Percentiles rank a stretch among this genome's conserved stretches.
Conservation (phyloP, 2,888 invertebrate genomes). For the Plusia festucae region DNA sequence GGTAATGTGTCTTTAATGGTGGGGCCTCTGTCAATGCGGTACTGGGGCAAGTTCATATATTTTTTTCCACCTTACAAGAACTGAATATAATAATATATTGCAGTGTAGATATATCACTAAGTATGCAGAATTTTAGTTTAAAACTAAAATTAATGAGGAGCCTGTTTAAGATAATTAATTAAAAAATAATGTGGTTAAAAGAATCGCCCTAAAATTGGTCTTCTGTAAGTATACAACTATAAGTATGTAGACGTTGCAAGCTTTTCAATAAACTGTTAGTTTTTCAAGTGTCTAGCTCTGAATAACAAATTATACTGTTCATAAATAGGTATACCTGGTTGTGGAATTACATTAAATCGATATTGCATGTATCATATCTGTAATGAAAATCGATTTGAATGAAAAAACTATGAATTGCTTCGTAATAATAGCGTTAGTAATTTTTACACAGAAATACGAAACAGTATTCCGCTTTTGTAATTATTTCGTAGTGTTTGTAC, state of each 20-base stretch:
- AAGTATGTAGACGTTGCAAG: neutral
- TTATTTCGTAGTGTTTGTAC: neutral
- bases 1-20: too few relatives aligned
- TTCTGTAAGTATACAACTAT: neutral
- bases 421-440: neutral
- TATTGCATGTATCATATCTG: conserved; percentile 5
- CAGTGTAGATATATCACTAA: too few relatives aligned
- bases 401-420: neutral
- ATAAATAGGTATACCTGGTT: neutral
- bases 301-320: neutral
- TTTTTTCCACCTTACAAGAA: neutral
- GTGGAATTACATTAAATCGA: neutral
- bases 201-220: neutral
- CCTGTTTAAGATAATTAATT: too few relatives aligned
- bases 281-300: neutral
- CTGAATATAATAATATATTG: too few relatives aligned
- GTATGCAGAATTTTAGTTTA: too few relatives aligned
- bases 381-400: conserved; percentile 2
- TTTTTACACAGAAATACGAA: conserved; percentile 1
- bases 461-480: neutral
- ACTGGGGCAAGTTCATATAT: neutral
- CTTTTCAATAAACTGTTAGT: too few relatives aligned
- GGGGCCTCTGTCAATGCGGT: neutral
- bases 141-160: too few relatives aligned
- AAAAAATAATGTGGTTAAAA: too few relatives aligned